phyloP scores from a whole-genome alignment of 2,797 vertebrate species.

The Zalophus californianus region DNA sequence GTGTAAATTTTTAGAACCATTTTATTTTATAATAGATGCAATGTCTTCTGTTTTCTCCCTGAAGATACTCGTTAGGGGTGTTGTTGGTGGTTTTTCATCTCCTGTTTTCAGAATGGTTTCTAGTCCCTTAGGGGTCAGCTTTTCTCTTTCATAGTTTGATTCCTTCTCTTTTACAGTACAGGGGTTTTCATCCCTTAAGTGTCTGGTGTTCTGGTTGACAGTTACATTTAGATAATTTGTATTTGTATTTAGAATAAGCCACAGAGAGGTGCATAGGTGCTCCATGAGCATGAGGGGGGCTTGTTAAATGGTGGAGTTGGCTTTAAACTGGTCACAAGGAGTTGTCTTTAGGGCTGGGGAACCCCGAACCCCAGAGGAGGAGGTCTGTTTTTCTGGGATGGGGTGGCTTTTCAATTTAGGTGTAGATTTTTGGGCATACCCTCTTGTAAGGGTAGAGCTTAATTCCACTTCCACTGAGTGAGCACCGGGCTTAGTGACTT shows the following conservation, averaged over 20 bases:
- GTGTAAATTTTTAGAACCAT: neutral
- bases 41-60: neutral
- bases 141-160: constrained; percentile 23
- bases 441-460: neutral
- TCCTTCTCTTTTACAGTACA: neutral
- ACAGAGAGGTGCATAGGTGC: neutral
- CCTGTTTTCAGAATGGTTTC: neutral
- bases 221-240: neutral
- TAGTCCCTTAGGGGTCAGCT: neutral
- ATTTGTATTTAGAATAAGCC: neutral
- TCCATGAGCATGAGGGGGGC: neutral
- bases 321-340: neutral
- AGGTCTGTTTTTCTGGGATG: neutral
- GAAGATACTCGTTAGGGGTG: neutral
- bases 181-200: neutral
- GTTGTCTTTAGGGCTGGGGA: neutral
- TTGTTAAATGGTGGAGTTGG: neutral
- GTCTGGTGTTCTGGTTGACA: neutral
- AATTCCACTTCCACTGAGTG: neutral
- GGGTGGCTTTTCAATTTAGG: neutral
- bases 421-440: neutral
- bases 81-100: neutral
- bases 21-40: constrained; percentile 2
- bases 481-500: neutral
- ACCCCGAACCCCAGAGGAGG: neutral